Evolutionary conservation across 2,888 invertebrate species (phyloP).

Genomic region (Acleris holmiana): DNA sequence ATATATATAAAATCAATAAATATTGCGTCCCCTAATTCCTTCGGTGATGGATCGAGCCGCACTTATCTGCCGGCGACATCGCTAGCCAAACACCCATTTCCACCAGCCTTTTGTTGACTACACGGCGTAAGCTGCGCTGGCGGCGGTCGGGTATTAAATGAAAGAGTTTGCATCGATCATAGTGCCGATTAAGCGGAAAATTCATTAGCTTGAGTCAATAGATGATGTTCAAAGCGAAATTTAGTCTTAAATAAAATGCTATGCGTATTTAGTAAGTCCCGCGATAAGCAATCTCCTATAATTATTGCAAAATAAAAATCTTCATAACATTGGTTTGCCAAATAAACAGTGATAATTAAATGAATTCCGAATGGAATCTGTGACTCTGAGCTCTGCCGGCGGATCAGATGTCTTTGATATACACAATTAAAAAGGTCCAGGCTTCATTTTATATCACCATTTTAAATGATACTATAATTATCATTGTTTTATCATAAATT

Average conservation of each 20-base stretch:
- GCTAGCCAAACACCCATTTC: conserved; percentile 56
- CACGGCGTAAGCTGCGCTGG: conserved; percentile 28
- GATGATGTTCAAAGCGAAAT: conserved; percentile 3
- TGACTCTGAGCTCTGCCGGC: not conserved
- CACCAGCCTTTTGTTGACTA: conserved; percentile 49
- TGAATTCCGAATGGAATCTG: conserved; percentile 1
- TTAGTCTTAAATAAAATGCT: not conserved
- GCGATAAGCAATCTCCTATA: too few relatives aligned
- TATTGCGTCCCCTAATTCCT: conserved; percentile 66
- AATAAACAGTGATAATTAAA: conserved; percentile 12
- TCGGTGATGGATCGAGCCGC: conserved; percentile 72
- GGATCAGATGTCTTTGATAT: conserved; percentile 9
- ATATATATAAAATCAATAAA: conserved; percentile 73
- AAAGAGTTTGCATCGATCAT: conserved; percentile 35
- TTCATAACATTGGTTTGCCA: too few relatives aligned
- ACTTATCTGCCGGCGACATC: conserved; percentile 75
- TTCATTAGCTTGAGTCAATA: conserved; percentile 27
- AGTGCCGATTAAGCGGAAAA: conserved; percentile 23
- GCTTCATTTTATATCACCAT: too few relatives aligned
- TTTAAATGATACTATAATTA: too few relatives aligned
- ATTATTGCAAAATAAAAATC: too few relatives aligned
- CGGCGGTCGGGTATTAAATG: conserved; percentile 9
- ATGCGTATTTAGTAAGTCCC: too few relatives aligned
- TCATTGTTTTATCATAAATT: too few relatives aligned
- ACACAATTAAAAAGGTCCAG: not conserved